A percentile compares a stretch with the other conserved stretches of the same genome.
Conservation (phyloP, 2,888 invertebrate genomes). For the Ceramica pisi region DNA sequence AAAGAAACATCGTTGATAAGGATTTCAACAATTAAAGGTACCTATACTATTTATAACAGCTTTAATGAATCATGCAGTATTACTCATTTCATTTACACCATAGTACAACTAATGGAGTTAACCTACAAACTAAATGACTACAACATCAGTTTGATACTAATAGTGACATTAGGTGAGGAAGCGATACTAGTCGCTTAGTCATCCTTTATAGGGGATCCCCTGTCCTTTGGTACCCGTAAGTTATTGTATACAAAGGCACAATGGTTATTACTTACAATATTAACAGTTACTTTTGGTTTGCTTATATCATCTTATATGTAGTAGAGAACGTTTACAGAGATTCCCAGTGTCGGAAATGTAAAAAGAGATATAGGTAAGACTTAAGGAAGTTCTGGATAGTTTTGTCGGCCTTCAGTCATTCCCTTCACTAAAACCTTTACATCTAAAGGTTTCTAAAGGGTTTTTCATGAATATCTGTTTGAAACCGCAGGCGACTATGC, state of each 20-base stretch:
- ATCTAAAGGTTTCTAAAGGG: constrained; percentile 5
- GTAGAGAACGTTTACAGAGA: background rate
- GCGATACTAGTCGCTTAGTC: constrained; percentile 50
- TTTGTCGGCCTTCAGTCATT: background rate
- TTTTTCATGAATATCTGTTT: background rate
- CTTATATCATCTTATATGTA: background rate
- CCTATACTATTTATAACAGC: constrained; percentile 10
- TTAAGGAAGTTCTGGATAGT: constrained; percentile 5
- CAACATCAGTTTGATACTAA: constrained; percentile 45
- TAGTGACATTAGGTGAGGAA: constrained; percentile 55
- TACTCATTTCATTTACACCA: constrained; percentile 38
- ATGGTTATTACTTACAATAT: constrained; percentile 24
- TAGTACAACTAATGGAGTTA: constrained; percentile 44
- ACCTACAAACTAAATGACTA: constrained; percentile 54
- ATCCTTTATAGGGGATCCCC: constrained; percentile 48
- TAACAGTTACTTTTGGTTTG: constrained; percentile 35
- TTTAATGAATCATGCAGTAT: constrained; percentile 43
- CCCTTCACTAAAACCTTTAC: constrained; percentile 11
- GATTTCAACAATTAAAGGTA: constrained; percentile 16
- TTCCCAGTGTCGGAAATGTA: constrained; percentile 7
- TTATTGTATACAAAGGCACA: constrained; percentile 36
- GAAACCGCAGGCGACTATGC: background rate
- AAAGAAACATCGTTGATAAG: constrained; percentile 9
- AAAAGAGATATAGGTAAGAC: constrained; percentile 11
- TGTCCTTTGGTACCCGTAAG: constrained; percentile 31